phyloP scores from a whole-genome alignment of 2,888 invertebrate genomes.

The Beris chalybata region DNA sequence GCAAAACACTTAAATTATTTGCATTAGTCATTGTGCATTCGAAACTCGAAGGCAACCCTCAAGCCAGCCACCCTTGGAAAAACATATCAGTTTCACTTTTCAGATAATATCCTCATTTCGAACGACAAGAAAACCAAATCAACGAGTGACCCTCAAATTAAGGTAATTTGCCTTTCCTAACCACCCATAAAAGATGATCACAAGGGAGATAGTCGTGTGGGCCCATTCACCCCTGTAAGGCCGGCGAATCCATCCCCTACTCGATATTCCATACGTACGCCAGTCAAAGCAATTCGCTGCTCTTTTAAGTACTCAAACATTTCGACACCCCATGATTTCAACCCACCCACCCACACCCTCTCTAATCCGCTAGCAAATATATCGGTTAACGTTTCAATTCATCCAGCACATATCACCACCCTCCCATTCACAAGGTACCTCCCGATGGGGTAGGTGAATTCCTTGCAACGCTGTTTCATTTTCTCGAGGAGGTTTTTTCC shows the following conservation, averaged over 20 bases:
- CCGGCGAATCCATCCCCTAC: background rate
- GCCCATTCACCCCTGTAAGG: no score
- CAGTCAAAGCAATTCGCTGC: constrained; percentile 21
- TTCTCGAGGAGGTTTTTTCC: no score
- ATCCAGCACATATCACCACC: constrained; percentile 29
- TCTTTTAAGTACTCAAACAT: constrained; percentile 29
- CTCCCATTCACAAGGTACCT: constrained; percentile 6
- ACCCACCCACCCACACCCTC: constrained; percentile 20
- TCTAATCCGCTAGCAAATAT: constrained; percentile 20
- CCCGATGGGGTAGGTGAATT: background rate
- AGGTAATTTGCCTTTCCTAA: constrained; percentile 43
- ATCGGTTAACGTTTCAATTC: constrained; percentile 33
- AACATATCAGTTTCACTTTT: constrained; percentile 27
- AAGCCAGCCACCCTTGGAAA: background rate
- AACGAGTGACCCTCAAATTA: constrained; percentile 42
- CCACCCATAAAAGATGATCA: constrained; percentile 44
- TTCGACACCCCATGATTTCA: constrained; percentile 25
- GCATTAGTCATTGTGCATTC: constrained; percentile 32
- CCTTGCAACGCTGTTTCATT: background rate
- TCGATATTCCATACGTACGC: constrained; percentile 26
- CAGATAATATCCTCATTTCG: constrained; percentile 10
- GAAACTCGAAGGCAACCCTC: constrained; percentile 13
- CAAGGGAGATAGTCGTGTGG: constrained; percentile 37
- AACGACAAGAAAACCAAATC: constrained; percentile 31
- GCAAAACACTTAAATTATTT: constrained; percentile 8